These are phyloP conservation scores for Teleogryllus oceanicus DNA, from an alignment of 2,888 invertebrate species.

Conservation along the genomic window DNA sequence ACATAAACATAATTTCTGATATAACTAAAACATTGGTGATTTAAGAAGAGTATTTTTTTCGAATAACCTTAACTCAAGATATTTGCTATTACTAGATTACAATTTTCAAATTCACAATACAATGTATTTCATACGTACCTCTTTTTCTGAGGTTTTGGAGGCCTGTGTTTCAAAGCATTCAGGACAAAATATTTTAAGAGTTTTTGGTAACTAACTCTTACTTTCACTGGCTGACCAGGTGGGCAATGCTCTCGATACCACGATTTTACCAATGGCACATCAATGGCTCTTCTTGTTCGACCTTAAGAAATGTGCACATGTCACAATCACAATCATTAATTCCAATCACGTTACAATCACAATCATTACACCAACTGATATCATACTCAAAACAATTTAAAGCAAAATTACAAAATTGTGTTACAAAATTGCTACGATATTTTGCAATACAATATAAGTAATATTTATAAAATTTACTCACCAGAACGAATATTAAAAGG, in stretches of 20 bases:
- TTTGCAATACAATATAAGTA: no score
- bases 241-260: slow-evolving; percentile 97
- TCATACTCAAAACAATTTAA: no score
- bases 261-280: slow-evolving; percentile 94
- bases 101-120: not conserved
- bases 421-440: no score
- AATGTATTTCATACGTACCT: slow-evolving; percentile 52
- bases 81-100: not conserved
- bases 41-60: no score
- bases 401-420: no score
- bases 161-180: slow-evolving; percentile 94
- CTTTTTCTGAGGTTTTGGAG: slow-evolving; percentile 98
- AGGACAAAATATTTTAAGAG: slow-evolving; percentile 96
- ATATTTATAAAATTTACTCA: slow-evolving; percentile 40
- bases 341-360: not conserved
- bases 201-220: slow-evolving; percentile 98
- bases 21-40: no score
- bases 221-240: slow-evolving; percentile 96
- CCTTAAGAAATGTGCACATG: slow-evolving; percentile 51
- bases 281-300: slow-evolving; percentile 87
- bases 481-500: slow-evolving; percentile 95
- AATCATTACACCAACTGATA: no score
- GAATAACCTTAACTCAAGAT: not conserved
- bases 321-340: not conserved
- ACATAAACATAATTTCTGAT: no score